Percentiles rank a stretch among this genome's conserved stretches.
Conservation (phyloP, 2,888 invertebrate genomes). For the Herminia tarsipennalis region DNA sequence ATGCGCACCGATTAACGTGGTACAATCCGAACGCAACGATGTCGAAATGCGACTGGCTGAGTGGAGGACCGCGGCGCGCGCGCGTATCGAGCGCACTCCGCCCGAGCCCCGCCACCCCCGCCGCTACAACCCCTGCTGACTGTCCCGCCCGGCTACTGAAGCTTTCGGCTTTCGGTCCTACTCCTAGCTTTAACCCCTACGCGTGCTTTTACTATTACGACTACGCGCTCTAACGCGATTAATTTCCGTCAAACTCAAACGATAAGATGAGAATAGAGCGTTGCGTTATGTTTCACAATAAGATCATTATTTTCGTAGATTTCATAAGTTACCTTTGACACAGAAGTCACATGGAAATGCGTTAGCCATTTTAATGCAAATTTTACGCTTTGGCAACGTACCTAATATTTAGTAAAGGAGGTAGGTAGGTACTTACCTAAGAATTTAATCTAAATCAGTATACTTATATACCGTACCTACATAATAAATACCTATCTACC, state of each 20-base stretch:
- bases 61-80: constrained; percentile 69
- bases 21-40: constrained; percentile 58
- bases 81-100: constrained; percentile 80
- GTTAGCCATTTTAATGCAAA: too few species aligned
- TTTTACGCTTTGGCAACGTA: too few species aligned
- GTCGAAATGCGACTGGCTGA: constrained; percentile 75
- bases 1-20: constrained; percentile 57
- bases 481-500: too few species aligned
- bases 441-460: too few species aligned
- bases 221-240: constrained; percentile 29
- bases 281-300: too few species aligned
- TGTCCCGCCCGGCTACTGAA: constrained; percentile 54
- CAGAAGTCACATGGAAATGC: too few species aligned
- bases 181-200: constrained; percentile 53
- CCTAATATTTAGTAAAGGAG: too few species aligned
- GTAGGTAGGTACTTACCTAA: too few species aligned
- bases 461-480: too few species aligned
- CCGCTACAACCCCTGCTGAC: constrained; percentile 67
- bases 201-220: constrained; percentile 23
- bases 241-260: constrained; percentile 10
- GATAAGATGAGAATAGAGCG: neutral
- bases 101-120: constrained; percentile 70
- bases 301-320: too few species aligned
- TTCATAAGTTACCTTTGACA: too few species aligned
- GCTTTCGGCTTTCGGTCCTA: constrained; percentile 54